Evolutionary conservation across 1,140 invertebrate genomes (phyloP), one percentile per base, ranked within the genome.

Genomic region (Goniozus legneri): DNA sequence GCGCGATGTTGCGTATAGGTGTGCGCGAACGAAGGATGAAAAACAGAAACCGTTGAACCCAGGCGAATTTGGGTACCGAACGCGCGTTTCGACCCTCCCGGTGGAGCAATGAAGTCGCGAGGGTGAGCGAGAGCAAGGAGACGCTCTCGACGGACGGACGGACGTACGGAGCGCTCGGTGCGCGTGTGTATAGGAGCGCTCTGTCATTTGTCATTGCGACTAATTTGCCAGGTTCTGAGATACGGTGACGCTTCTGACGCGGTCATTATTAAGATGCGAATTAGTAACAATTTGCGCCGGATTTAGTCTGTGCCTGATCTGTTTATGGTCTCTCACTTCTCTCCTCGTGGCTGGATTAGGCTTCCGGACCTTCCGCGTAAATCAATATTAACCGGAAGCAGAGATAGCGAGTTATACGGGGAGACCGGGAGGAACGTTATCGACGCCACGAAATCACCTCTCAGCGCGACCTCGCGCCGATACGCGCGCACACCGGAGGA

Each of bases 201-300:
- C 59, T 65, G 68, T 72, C 71, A 69, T 76, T 75, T 73, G 69
- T 75, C 73, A 76, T 70, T 60, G 69, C 43, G 68, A 62, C 71
- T 75, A 75, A 76, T 76, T 76, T 75, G 72, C 71, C 69, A 61
- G 65, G 69, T 76, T 72, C 71, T 75, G 72, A 75, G 73, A 76
- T 76, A 76, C 68, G 73, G 68, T 73, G 71, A 75, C 71, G 71
- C 68, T 64, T 72, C 70, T 74, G 71, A 75, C 72, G 70, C 62
- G 67, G 63, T 71, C 72, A 71, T 76, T 76, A 76, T 76, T 76
- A 76, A 76, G 73, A 75, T 75, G 70, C 71, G 72, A 76, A 76
- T 76, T 76, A 76, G 69, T 76, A 76, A 76, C 73, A 76, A 76
- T 76, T 76, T 74, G 73, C 67, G 67, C 70, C 58, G 69, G 71